Conservation (phyloP, 2,888 invertebrate genomes). For the Sturmia bella region DNA sequence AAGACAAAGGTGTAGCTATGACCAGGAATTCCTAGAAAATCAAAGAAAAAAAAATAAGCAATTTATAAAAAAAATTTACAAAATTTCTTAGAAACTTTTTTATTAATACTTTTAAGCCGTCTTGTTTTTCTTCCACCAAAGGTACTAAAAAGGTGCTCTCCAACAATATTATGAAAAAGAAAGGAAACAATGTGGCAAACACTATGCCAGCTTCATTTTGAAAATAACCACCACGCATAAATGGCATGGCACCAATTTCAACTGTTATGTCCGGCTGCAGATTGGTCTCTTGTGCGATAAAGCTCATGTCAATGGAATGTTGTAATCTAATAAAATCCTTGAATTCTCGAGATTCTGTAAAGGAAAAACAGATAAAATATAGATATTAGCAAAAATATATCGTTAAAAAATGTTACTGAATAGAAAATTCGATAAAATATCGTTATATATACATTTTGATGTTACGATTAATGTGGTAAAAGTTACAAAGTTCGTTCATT, state of each 20-base stretch:
- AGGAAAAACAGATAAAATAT: conserved; percentile 36
- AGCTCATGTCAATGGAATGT: conserved; percentile 84
- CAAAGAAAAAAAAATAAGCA: not conserved
- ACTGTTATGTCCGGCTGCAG: conserved; percentile 51
- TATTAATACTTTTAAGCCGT: conserved; percentile 83
- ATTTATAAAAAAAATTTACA: not conserved
- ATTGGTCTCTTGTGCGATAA: conserved; percentile 79
- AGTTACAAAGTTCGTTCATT: too few species aligned
- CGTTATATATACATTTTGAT: too few species aligned
- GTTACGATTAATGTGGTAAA: too few species aligned
- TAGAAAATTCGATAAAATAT: too few species aligned
- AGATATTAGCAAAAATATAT: too few species aligned
- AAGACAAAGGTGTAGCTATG: conserved; percentile 79
- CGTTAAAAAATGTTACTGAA: too few species aligned
- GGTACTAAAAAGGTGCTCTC: conserved; percentile 82
- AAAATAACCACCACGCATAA: conserved; percentile 62
- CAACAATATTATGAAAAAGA: conserved; percentile 76
- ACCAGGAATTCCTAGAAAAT: conserved; percentile 77
- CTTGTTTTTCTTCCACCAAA: conserved; percentile 84
- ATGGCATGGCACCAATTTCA: conserved; percentile 62
- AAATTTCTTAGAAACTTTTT: not conserved
- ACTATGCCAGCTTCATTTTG: conserved; percentile 67
- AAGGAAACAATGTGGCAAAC: conserved; percentile 76
- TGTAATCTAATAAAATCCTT: conserved; percentile 84
- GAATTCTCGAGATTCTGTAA: conserved; percentile 81